Conservation (phyloP, 37 sponge, comb jelly and placozoan species). For the Cliona cf. orientalis region DNA sequence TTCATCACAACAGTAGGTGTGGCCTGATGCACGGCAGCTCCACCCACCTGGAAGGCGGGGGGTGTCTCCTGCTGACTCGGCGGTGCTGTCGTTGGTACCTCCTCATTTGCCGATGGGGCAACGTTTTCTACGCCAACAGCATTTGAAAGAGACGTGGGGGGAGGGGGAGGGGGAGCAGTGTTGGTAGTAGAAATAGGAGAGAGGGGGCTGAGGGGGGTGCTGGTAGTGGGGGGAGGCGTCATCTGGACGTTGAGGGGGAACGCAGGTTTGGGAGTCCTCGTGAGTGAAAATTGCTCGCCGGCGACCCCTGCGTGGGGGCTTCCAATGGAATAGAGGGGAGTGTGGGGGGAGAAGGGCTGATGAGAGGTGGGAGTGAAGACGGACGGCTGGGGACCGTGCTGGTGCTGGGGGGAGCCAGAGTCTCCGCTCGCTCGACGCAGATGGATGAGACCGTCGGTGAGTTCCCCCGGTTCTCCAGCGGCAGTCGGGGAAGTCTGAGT, state of each 20-base stretch:
- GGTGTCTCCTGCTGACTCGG: neutral
- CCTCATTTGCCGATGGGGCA: too few species aligned
- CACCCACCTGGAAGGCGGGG: too few species aligned
- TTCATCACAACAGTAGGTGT: slow-evolving; percentile 16
- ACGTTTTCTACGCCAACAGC: too few species aligned
- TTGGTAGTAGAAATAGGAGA: neutral
- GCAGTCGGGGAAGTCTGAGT: too few species aligned
- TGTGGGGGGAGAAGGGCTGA: neutral
- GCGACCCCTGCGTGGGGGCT: slow-evolving; percentile 15
- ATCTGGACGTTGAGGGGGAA: slow-evolving; percentile 54
- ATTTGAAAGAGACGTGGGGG: neutral
- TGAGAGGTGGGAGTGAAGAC: slow-evolving; percentile 5
- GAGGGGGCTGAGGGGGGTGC: neutral
- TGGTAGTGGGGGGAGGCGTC: neutral
- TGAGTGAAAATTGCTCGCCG: slow-evolving; percentile 31
- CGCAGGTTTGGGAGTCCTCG: slow-evolving; percentile 42
- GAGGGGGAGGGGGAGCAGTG: neutral
- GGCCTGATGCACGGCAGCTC: too few species aligned
- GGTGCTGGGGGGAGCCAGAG: neutral
- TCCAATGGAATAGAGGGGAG: neutral
- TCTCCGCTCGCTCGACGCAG: neutral
- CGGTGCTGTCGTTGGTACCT: neutral
- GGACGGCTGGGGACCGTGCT: neutral
- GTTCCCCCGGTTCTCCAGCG: too few species aligned
- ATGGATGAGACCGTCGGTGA: too few species aligned